Percentiles rank a stretch among this genome's conserved stretches.
These are phyloP conservation scores for Dendrocincla tyrannina DNA, from an alignment of 2,797 vertebrate species.

Conservation along the genomic window DNA sequence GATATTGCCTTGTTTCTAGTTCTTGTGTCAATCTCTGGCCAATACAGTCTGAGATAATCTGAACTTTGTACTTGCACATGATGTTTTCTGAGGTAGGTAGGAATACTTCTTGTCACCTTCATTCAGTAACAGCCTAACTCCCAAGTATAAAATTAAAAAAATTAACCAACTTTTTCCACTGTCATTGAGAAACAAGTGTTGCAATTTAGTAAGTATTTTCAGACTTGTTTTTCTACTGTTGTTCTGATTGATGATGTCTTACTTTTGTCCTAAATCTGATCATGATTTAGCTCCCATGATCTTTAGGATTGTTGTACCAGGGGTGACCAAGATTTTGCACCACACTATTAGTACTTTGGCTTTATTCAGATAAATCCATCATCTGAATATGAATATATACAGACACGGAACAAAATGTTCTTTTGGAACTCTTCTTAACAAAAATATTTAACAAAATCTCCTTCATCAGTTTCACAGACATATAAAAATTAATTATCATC, in stretches of 20 bases:
- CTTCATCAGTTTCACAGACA: neutral
- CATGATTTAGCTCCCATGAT: neutral
- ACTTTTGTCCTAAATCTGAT: neutral
- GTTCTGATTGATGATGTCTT: neutral
- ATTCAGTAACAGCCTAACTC: neutral
- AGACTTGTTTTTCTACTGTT: neutral
- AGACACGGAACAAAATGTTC: neutral
- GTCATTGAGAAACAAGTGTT: neutral
- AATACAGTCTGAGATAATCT: neutral
- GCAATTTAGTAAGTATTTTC: neutral
- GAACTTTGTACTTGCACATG: neutral
- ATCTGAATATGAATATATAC: neutral
- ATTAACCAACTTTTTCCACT: neutral
- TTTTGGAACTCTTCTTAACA: neutral
- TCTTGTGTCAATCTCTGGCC: neutral
- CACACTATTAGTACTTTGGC: neutral
- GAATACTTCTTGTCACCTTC: neutral
- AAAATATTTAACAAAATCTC: neutral
- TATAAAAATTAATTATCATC: neutral
- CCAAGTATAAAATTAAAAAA: neutral
- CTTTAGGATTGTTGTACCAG: neutral
- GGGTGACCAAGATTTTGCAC: neutral
- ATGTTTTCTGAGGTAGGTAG: neutral
- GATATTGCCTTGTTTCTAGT: neutral
- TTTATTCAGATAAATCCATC: neutral